Evolutionary conservation across 1,140 invertebrate genomes (phyloP).

Genomic region (Meloidogyne hapla): DNA sequence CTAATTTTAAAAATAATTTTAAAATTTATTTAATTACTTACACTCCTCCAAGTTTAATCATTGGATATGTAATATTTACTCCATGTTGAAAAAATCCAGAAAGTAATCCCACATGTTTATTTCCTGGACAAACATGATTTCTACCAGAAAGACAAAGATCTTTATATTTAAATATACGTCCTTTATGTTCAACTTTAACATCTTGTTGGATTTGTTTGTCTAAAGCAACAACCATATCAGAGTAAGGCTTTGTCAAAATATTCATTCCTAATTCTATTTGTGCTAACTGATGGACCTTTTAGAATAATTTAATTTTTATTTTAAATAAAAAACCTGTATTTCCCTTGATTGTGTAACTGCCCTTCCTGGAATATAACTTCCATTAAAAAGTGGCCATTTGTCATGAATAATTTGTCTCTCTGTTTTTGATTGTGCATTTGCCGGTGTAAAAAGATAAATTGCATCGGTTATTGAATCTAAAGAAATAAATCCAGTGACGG

Average conservation of each 20-base stretch:
- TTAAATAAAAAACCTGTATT: conserved; percentile 47
- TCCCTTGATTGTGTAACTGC: conserved; percentile 62
- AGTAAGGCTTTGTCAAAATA: conserved; percentile 58
- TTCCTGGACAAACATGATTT: conserved; percentile 57
- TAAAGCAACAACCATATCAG: conserved; percentile 51
- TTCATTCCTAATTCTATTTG: conserved; percentile 53
- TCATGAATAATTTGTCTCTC: conserved; percentile 61
- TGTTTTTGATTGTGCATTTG: conserved; percentile 35
- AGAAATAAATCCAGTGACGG: conserved; percentile 48
- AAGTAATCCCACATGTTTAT: conserved; percentile 57
- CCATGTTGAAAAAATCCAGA: conserved; percentile 61
- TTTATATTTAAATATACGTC: conserved; percentile 48
- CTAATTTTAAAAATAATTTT: too few relatives aligned
- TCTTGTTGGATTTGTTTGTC: conserved; percentile 56
- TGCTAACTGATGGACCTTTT: conserved; percentile 56
- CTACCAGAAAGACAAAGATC: conserved; percentile 53
- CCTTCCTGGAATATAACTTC: conserved; percentile 58
- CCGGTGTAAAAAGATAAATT: conserved; percentile 55
- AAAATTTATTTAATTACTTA: conserved; percentile 27
- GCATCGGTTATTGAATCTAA: conserved; percentile 59
- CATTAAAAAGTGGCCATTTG: conserved; percentile 57
- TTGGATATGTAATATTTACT: conserved; percentile 63
- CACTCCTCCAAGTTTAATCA: conserved; percentile 52
- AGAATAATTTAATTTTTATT: background rate
- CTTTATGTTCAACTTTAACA: conserved; percentile 52